Base-by-base conservation (phyloP, 2,797 vertebrate species). In the Lepus townsendii region DNA sequence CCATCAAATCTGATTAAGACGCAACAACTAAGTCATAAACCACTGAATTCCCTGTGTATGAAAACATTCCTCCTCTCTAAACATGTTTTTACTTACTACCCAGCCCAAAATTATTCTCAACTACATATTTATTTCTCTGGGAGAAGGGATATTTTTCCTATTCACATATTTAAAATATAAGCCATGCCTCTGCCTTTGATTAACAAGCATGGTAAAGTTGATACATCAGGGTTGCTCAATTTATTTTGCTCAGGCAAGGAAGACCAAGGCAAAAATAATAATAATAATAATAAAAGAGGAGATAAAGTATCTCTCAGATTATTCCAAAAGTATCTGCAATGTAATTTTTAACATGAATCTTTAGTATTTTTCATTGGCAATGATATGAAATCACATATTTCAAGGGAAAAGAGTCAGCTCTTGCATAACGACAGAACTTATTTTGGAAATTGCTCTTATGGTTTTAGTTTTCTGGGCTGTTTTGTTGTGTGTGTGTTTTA, bases 401-500 rank as follows among this genome's bases (percentile, higher is more conserved):
- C 71, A 71, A 66, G 75, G 83, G 50, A 62, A 63, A 88, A 95
- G 8, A 63, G 57, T 26, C 42, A 68, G 93, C 73, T 80, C 72
- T 93, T 91, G 73, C 68, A 77, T 79, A 94, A 90, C 83, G 96
- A 19, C 0, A 96, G 93, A 96, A 38, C 90, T 54, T 57, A n/a
- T 96, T 90, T 95, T 82, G 96, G 94, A 95, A 96, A 84, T 72
- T 90, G 78, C 79, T 97, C 47, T 93, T 96, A 90, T 80, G 93
- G 97, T 80, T 97, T 97, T 24, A 50, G 57, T 73, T 84, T 93
- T 27, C 38, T 86, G 2, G 20, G 7, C 0, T 57, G 2, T 6
- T 73, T 26, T 32, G 7, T 97, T 95, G 54, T 57, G 54, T 57
- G 54, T 57, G 54, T 57, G 54, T 92, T 83, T 93, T 7, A 30